Percentiles rank a stretch among this genome's conserved stretches.
These are phyloP conservation scores for Melopsittacus undulatus DNA, from an alignment of 2,797 vertebrate genomes.

Conservation along the genomic window DNA sequence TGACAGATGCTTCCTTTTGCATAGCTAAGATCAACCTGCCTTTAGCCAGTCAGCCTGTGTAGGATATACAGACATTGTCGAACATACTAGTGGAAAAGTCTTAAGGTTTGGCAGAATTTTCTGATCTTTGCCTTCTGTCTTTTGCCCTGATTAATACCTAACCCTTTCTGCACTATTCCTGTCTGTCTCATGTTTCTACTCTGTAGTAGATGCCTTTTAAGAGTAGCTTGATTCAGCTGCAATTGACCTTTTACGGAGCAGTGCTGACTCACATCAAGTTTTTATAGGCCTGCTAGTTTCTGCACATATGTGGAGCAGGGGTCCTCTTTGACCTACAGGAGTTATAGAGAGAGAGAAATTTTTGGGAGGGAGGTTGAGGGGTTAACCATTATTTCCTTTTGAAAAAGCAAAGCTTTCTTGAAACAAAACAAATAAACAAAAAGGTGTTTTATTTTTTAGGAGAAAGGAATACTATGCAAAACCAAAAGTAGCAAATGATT, in stretches of 20 bases:
- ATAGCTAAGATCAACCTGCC: constrained; percentile 63
- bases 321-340: constrained; percentile 49
- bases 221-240: constrained; percentile 53
- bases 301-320: constrained; percentile 28
- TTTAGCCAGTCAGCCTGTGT: constrained; percentile 30
- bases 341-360: background rate
- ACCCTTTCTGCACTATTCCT: constrained; percentile 13
- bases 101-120: constrained; percentile 66
- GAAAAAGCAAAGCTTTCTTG: background rate
- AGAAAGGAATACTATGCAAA: background rate
- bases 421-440: background rate
- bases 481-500: background rate
- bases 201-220: constrained; percentile 55
- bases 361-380: background rate
- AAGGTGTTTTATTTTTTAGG: background rate
- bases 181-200: constrained; percentile 64
- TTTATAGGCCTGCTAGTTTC: constrained; percentile 52
- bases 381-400: background rate
- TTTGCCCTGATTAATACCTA: constrained; percentile 60
- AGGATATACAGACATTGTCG: constrained; percentile 35
- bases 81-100: constrained; percentile 46
- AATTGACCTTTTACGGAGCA: constrained; percentile 60
- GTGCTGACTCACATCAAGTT: constrained; percentile 63
- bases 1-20: constrained; percentile 59
- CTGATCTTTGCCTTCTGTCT: constrained; percentile 49